These are phyloP conservation scores for Oryzaephilus surinamensis DNA, from an alignment of 1,140 invertebrate species.

Conservation along the genomic window DNA sequence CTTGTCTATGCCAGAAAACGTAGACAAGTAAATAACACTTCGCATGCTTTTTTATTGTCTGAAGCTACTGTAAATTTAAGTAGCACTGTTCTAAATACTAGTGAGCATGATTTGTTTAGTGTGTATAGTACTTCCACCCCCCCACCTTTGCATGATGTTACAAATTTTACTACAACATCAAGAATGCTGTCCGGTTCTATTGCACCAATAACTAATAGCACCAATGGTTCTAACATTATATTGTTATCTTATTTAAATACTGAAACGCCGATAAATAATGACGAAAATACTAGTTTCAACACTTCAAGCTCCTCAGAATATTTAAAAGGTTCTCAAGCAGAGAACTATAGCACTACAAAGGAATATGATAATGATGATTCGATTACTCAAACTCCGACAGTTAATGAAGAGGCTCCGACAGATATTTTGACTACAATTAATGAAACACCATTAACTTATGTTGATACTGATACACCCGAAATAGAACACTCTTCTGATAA, in stretches of 20 bases:
- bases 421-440: no score
- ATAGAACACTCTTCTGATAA: no score
- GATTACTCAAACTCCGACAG: no score
- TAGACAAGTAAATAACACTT: conserved; percentile 27
- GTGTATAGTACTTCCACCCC: conserved; percentile 25
- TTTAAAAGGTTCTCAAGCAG: no score
- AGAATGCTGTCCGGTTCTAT: no score
- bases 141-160: conserved; percentile 18
- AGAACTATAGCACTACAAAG: no score
- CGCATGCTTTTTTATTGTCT: conserved; percentile 28
- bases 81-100: conserved; percentile 13
- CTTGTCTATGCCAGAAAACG: conserved; percentile 28
- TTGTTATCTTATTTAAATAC: no score
- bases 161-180: conserved; percentile 5
- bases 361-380: no score
- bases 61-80: conserved; percentile 2
- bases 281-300: conserved; percentile 1
- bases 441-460: no score
- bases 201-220: conserved; percentile 17
- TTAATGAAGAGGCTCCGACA: no score
- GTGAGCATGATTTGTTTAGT: conserved; percentile 19
- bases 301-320: no score
- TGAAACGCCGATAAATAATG: conserved; percentile 6
- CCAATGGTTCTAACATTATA: no score
- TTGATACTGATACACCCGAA: neutral